These are phyloP conservation scores for Rambutsinella grinnellia DNA, from an alignment of 2,888 invertebrate species.

Conservation along the genomic window DNA sequence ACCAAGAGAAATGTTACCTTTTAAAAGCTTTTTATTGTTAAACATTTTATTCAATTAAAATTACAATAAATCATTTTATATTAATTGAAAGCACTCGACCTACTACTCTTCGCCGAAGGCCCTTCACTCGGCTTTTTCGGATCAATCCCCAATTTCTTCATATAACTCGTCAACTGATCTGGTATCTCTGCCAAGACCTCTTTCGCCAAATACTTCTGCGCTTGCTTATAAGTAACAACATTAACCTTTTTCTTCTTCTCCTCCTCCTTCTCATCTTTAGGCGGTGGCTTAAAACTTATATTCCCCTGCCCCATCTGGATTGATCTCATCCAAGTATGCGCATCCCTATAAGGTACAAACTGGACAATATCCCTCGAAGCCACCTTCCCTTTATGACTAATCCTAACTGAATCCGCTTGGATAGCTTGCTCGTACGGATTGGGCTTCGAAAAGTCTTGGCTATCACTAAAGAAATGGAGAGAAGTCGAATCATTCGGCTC, in stretches of 20 bases:
- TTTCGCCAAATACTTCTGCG: constrained; percentile 62
- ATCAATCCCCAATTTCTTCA: constrained; percentile 71
- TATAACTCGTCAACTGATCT: constrained; percentile 71
- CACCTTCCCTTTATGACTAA: constrained; percentile 71
- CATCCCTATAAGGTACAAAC: constrained; percentile 72
- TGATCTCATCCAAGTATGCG: constrained; percentile 65
- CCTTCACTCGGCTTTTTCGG: constrained; percentile 70
- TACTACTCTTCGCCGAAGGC: constrained; percentile 32
- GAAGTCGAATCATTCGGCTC: constrained; percentile 64
- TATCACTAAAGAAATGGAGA: constrained; percentile 63
- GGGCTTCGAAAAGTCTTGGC: constrained; percentile 52
- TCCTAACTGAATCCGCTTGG: constrained; percentile 68
- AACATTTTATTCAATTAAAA: too few species aligned
- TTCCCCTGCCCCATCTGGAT: constrained; percentile 60
- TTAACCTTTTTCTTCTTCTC: constrained; percentile 36
- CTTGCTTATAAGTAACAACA: constrained; percentile 56
- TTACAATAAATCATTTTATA: neutral
- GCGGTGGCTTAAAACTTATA: neutral
- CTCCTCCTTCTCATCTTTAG: neutral
- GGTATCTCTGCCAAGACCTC: constrained; percentile 74
- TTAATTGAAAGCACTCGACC: constrained; percentile 19
- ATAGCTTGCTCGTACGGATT: constrained; percentile 71
- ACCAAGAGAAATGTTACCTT: too few species aligned
- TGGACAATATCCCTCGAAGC: constrained; percentile 78
- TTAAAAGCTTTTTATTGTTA: too few species aligned